Evolutionary conservation across 2,797 vertebrate genomes (phyloP).

Genomic region (Otus scops): DNA sequence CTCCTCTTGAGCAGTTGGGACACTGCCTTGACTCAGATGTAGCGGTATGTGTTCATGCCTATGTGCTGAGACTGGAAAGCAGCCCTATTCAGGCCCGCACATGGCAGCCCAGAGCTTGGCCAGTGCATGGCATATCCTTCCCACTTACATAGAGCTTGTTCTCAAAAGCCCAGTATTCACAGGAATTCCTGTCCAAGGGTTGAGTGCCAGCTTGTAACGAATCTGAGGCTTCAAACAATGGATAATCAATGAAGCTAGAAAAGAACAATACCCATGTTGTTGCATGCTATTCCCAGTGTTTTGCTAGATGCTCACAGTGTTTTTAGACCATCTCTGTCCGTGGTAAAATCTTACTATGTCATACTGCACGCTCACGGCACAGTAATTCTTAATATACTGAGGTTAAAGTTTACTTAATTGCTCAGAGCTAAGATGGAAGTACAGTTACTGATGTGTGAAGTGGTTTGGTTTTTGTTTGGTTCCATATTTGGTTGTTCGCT

Average conservation of each 20-base stretch:
- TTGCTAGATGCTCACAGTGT: conserved; percentile 3
- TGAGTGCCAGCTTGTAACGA: conserved; percentile 40
- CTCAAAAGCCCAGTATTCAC: conserved; percentile 21
- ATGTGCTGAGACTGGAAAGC: background rate
- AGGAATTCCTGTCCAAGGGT: background rate
- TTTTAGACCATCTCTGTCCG: conserved; percentile 1
- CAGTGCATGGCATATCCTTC: background rate
- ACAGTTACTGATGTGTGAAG: background rate
- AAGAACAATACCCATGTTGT: conserved; percentile 23
- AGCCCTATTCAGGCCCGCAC: background rate
- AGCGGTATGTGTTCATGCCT: background rate
- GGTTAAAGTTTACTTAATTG: background rate
- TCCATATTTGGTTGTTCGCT: background rate
- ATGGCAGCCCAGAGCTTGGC: background rate
- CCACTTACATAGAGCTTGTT: background rate
- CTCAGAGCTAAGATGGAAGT: background rate
- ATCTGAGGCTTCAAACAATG: conserved; percentile 39
- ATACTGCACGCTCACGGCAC: background rate
- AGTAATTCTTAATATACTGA: background rate
- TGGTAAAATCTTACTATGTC: background rate
- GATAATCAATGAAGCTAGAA: conserved; percentile 42
- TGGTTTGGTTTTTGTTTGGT: background rate
- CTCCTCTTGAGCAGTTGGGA: background rate
- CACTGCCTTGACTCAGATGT: background rate
- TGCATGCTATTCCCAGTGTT: conserved; percentile 37